A percentile compares a stretch with the other conserved stretches of the same genome.
These are phyloP conservation scores for Eudasyphora cyanicolor DNA, from an alignment of 2,888 invertebrate species.

Conservation along the genomic window DNA sequence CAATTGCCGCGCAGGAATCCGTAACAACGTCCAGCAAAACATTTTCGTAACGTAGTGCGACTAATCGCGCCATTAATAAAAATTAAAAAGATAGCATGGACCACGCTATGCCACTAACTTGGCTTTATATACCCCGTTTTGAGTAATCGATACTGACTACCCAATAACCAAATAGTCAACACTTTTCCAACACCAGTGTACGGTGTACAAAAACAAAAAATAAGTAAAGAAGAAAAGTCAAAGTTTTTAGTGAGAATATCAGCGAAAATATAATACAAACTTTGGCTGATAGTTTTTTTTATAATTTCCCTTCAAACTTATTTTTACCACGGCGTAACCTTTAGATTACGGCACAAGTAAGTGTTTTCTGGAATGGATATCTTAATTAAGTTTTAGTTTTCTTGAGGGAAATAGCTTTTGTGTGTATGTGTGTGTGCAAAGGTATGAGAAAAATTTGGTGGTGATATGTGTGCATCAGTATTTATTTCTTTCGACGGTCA, in stretches of 20 bases:
- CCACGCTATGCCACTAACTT: too few species aligned
- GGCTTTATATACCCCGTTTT: too few species aligned
- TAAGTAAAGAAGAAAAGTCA: conserved; percentile 56
- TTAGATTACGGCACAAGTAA: conserved; percentile 44
- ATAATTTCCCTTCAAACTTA: conserved; percentile 40
- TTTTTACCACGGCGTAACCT: conserved; percentile 21
- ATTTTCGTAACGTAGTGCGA: too few species aligned
- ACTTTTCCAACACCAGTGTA: background rate
- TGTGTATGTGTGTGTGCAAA: conserved; percentile 18
- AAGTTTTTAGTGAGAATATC: conserved; percentile 52
- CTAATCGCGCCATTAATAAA: too few species aligned
- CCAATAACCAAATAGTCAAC: background rate
- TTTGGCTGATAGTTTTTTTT: conserved; percentile 39
- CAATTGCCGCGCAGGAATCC: too few species aligned
- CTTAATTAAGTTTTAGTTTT: background rate
- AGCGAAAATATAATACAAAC: conserved; percentile 38
- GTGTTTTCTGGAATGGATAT: conserved; percentile 9
- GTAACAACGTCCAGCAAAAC: too few species aligned
- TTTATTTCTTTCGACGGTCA: background rate
- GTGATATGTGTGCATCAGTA: conserved; percentile 21
- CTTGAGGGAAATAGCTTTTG: background rate
- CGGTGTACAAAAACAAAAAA: conserved; percentile 61
- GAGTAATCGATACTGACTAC: background rate
- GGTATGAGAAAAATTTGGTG: conserved; percentile 45
- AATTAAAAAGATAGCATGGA: too few species aligned